Evolutionary conservation across 2,113 vertebrate species (phyloP), one percentile per base, ranked within the genome.

Genomic region (Catagonus wagneri): DNA sequence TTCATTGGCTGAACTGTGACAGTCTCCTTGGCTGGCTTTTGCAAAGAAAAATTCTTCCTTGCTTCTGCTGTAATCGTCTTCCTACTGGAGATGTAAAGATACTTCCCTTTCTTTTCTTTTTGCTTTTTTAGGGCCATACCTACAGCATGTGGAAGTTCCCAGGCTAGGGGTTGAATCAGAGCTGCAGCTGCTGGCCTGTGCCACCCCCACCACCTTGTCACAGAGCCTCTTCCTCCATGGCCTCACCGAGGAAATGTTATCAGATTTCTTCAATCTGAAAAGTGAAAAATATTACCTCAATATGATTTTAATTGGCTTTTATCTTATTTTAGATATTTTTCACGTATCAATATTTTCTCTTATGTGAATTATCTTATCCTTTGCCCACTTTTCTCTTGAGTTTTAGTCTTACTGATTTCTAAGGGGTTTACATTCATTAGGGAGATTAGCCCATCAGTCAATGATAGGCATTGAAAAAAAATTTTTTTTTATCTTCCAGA

Each of bases 291-390:
- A 61, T 11, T 79, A 72, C 85, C 52, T 75, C 39, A 69, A 32
- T 75, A 52, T 71, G 44, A 56, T 94, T 92, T 91, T 75, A 32
- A 75, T 87, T 80, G 56, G 16, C 4, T 87, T 94, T 87, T 29
- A 32, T 91, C 23, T 90, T 72, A 36, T 68, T 92, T 83, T 76
- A 63, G 20, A 23, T 76, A 54, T 69, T 92, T 83, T 88, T 61
- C 72, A 83, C 56, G 22, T 65, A 63, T 56, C 34, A 63, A 54
- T 25, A 83, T 72, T 96, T 93, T 72, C 27, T 75, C 19, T 76
- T 83, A 44, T 76, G 52, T 71, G n/a, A 89, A 84, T 27, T 79
- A 7, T 79, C 65, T 39, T 50, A 50, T 52, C 32, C n/a, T 89
- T 84, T 80, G 66, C 36, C 65, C 50, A 85, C 39, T 92, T 84